Evolutionary conservation across 2,888 invertebrate species (phyloP), one percentile per base, ranked within the genome.

Genomic region (Eupsilia transversa): DNA sequence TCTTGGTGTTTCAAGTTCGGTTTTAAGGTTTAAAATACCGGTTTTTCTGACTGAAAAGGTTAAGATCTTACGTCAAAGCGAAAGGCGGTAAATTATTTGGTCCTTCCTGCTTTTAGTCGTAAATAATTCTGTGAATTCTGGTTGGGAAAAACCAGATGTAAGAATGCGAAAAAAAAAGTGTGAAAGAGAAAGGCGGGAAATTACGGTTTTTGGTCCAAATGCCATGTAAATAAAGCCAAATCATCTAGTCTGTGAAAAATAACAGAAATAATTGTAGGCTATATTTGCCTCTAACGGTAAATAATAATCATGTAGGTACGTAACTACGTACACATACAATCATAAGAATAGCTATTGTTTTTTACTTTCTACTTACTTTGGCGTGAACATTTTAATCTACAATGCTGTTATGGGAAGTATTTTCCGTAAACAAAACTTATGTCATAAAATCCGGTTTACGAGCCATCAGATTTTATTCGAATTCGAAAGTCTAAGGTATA

Each of bases 401-500:
- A 3, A 17, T 3, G 27, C 38, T 63, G 74, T 17, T 43, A 63
- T 63, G 14, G 14, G 20, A 35, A 52, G 23, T 54, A 57, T 60
- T 54, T 77, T 65, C 59, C 38, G 27, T 59, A 14, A 10, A 27
- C n/a, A 30, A 46, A 64, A 38, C 4, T 7, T 57, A 59, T 38
- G 12, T 52, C 12, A 38, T 38, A 64, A 35, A 38, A 74, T 64
- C 41, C 35, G 49, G 52, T 59, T 52, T 35, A 61, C 14, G 49
- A 33, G 12, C 17, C 17, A 33, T 14, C 17, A 2, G 0, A 1
- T 30, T 38, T 17, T 30, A 30, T 49, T 38, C n/a, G 27, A 57
- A 79, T 79, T 75, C 14, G 79, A 57, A 69, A 79, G 79, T 68
- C 3, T 5, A 23, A 38, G 5, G 5, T 30, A 9, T 10, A 30